Percentiles rank a stretch among this genome's conserved stretches.
Conservation (phyloP, 2,888 invertebrate genomes). For the Machimus atricapillus region DNA sequence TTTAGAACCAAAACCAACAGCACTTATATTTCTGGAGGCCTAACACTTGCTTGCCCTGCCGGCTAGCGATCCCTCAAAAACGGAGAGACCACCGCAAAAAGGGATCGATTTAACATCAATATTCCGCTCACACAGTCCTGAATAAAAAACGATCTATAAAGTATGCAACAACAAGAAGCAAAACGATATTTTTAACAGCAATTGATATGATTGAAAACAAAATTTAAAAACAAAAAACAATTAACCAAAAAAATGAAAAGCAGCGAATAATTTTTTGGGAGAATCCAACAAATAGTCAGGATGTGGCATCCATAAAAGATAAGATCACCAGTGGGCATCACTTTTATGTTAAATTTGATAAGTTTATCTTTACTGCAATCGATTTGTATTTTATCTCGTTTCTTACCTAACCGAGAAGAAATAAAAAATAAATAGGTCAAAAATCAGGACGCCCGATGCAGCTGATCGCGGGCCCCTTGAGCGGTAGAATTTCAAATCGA, state of each 20-base stretch:
- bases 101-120: slow-evolving; percentile 62
- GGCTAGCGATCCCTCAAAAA: slow-evolving; percentile 69
- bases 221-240: neutral
- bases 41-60: slow-evolving; percentile 90
- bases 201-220: neutral
- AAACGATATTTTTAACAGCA: neutral
- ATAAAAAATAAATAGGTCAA: neutral
- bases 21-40: slow-evolving; percentile 89
- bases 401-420: neutral
- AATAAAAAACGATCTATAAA: slow-evolving; percentile 17
- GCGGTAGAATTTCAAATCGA: neutral
- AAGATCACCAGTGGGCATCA: neutral
- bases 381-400: neutral
- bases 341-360: neutral
- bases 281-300: neutral
- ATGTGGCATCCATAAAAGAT: neutral
- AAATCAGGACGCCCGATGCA: neutral
- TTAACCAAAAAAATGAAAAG: neutral
- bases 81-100: slow-evolving; percentile 54
- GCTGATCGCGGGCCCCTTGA: neutral
- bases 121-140: slow-evolving; percentile 57
- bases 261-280: neutral
- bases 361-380: neutral
- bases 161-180: neutral
- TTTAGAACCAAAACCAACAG: slow-evolving; percentile 89